Evolutionary conservation across 2,113 vertebrate species (phyloP), one percentile per base, ranked within the genome.

Genomic region (Aspiorhynchus laticeps): DNA sequence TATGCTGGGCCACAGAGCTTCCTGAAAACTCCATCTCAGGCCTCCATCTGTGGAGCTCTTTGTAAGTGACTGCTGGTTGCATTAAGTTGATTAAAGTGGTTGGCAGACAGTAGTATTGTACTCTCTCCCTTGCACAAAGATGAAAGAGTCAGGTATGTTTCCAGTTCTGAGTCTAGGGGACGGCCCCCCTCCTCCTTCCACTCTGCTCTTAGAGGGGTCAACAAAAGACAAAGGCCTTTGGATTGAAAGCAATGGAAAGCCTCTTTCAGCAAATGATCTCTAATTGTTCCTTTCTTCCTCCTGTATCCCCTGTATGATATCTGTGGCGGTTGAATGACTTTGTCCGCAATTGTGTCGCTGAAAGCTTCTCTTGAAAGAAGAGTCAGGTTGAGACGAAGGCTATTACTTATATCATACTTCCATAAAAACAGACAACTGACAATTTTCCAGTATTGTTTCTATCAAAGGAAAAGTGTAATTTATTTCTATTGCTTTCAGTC

Each of bases 1-100:
- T 94, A 90, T 28, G 93, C 85, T 95, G 93, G 94, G 92, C 92
- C 91, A 78, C 89, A 93, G 91, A 92, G 94, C 91, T 91, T 93
- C 91, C 48, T 41, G 95, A 97, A 96, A 97, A 94, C 95, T 93
- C 91, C 93, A 90, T 83, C 93, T 93, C 93, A 80, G 75, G 92
- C 91, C 94, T 93, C 92, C 95, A 96, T 96, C 95, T 97, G 96
- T 95, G 95, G 93, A 87, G 94, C 94, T 95, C 97, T 99, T 98
- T 98, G 97, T 97, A 95, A 95, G 94, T 83, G 89, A 91, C 94
- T 93, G 93, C 93, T 93, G 91, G 94, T 95, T 96, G 96, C 97
- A 99, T 99, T 98, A 98, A 95, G 95, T 97, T 98, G 97, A 99
- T 99, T 97, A 98, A 98, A 98, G 98, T 96, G 95, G 92, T 93